Evolutionary conservation across 2,113 vertebrate genomes (phyloP).

Genomic region (Aspiorhynchus laticeps): DNA sequence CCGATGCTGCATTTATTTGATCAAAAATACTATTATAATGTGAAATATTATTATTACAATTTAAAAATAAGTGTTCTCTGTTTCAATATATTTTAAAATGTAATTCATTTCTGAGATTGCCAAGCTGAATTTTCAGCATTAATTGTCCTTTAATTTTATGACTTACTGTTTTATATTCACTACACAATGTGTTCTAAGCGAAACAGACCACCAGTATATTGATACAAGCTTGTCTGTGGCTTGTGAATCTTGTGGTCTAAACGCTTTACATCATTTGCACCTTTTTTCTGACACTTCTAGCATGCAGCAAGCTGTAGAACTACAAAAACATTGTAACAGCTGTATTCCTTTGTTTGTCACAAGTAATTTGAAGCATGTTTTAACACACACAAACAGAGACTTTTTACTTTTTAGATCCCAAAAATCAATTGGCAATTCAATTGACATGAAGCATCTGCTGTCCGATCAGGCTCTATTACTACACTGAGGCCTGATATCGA

Average conservation of each 20-base stretch:
- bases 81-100: background rate
- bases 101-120: background rate
- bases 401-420: background rate
- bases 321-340: background rate
- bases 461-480: constrained; percentile 52
- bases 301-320: background rate
- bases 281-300: background rate
- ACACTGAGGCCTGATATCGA: constrained; percentile 45
- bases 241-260: constrained; percentile 7
- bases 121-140: background rate
- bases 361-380: background rate
- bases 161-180: background rate
- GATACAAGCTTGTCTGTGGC: constrained; percentile 2
- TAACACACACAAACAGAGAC: background rate
- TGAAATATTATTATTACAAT: no score
- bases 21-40: no score
- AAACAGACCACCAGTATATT: background rate
- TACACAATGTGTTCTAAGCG: background rate
- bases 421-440: constrained; percentile 56
- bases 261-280: background rate
- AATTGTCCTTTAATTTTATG: background rate
- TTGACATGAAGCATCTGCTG: constrained; percentile 49
- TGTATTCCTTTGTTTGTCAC: background rate
- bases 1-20: no score
- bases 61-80: no score